Evolutionary conservation across 2,113 vertebrate species (phyloP).

Genomic region (Halcyon malimbica): DNA sequence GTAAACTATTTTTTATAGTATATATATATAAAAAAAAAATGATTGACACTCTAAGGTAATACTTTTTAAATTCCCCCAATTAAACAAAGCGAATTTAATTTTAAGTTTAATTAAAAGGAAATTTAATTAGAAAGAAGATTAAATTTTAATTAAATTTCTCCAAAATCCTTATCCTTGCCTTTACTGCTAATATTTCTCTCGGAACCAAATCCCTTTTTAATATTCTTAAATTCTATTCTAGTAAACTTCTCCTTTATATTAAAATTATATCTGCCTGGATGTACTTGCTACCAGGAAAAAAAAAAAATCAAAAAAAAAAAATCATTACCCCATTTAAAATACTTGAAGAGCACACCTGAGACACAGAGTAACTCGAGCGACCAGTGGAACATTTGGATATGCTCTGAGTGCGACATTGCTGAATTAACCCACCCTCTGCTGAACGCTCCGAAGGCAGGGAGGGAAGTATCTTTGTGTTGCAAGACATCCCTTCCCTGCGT

Average conservation of each 20-base stretch:
- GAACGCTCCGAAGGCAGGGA: neutral
- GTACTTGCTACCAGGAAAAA: slow-evolving; percentile 61
- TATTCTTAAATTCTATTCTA: slow-evolving; percentile 84
- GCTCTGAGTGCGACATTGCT: neutral
- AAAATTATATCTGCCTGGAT: slow-evolving; percentile 78
- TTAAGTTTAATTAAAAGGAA: slow-evolving; percentile 87
- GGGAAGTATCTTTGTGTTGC: neutral
- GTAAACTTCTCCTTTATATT: slow-evolving; percentile 79
- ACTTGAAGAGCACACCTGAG: slow-evolving; percentile 74
- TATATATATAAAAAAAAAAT: slow-evolving; percentile 27
- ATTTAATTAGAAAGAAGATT: slow-evolving; percentile 87
- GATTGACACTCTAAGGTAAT: slow-evolving; percentile 82
- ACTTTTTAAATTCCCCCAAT: slow-evolving; percentile 83
- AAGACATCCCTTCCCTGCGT: neutral
- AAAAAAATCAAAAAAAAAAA: slow-evolving; percentile 61
- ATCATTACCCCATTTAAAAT: slow-evolving; percentile 76
- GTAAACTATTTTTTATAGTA: slow-evolving; percentile 63
- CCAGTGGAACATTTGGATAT: slow-evolving; percentile 39
- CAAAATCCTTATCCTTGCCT: slow-evolving; percentile 81
- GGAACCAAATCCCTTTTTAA: slow-evolving; percentile 84
- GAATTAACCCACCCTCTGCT: slow-evolving; percentile 27
- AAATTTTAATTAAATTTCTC: slow-evolving; percentile 87
- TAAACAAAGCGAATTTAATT: slow-evolving; percentile 84
- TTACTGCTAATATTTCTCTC: slow-evolving; percentile 83
- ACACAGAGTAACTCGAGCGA: slow-evolving; percentile 54